Conservation (phyloP, 1,140 invertebrate genomes). For the Lineus longissimus region DNA sequence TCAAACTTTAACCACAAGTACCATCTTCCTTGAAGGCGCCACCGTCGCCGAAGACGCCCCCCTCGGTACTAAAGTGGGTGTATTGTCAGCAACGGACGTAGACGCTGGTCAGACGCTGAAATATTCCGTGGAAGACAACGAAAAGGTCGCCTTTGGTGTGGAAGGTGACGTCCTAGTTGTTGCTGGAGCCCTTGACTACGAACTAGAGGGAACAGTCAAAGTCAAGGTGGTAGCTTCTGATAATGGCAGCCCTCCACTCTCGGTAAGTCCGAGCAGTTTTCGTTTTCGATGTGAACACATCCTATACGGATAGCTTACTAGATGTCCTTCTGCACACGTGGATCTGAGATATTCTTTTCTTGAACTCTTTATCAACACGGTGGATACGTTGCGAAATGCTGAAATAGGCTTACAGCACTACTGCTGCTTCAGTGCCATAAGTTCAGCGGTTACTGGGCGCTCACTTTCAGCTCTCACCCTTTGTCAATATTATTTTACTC, state of each 20-base stretch:
- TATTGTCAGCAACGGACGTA: constrained; percentile 20
- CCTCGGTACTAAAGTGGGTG: constrained; percentile 25
- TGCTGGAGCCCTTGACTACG: constrained; percentile 26
- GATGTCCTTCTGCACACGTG: too few relatives aligned
- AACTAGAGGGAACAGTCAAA: constrained; percentile 12
- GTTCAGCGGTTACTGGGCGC: too few relatives aligned
- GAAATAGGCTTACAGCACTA: too few relatives aligned
- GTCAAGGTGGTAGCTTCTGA: constrained; percentile 24
- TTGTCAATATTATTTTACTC: too few relatives aligned
- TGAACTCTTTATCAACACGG: too few relatives aligned
- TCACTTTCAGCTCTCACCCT: too few relatives aligned
- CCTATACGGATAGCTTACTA: too few relatives aligned
- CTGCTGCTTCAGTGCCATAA: too few relatives aligned
- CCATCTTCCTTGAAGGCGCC: constrained; percentile 9
- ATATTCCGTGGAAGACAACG: constrained; percentile 18
- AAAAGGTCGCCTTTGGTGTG: constrained; percentile 10
- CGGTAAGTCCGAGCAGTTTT: constrained; percentile 16
- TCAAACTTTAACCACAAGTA: constrained; percentile 7
- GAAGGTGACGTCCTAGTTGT: constrained; percentile 20
- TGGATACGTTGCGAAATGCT: too few relatives aligned
- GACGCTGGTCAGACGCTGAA: constrained; percentile 23
- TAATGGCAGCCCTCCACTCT: constrained; percentile 19
- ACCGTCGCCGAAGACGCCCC: constrained; percentile 23
- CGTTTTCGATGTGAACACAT: constrained; percentile 9
- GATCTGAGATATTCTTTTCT: too few relatives aligned